Evolutionary conservation across 2,113 vertebrate genomes (phyloP), one percentile per base, ranked within the genome.

Genomic region (Stigmatopora argus): DNA sequence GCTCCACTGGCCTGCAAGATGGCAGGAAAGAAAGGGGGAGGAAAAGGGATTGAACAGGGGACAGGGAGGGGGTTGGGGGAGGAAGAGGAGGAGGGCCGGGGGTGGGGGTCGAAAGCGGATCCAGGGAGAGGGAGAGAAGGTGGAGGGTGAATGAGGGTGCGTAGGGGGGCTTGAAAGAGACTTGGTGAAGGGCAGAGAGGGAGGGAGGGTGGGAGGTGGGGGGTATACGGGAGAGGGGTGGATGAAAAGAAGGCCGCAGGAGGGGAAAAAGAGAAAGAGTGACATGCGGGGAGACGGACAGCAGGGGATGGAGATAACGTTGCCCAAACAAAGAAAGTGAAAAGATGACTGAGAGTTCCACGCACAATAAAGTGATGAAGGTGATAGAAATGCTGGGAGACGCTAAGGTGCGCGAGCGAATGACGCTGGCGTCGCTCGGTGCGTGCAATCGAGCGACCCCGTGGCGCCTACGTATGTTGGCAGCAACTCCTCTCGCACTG

Each of bases 1-100:
- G 87, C 87, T 89, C 86, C 83, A 87, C 84, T 85, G 86, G 84
- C 87, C 86, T 85, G 84, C 84, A 89, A 87, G 86, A 89, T 87
- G 87, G 87, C 87, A 89, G 80, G 80, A 85, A 83, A 79, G 81
- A 77, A 69, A 71, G 75, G 65, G 59, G 77, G 38, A 53, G 62
- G 56, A 46, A 59, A 18, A 34, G 47, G 65, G 74, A 71, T 72
- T 71, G 79, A 73, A 72, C 62, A 72, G 60, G 59, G 70, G 73
- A 73, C 63, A 72, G 71, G 53, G 72, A 51, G 53, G 64, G 48
- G 63, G n/a, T n/a, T n/a, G n/a, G 57, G 44, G 53, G 58, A 47
- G 69, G 52, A 51, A 68, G 65, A 58, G n/a, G 70, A 13, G 38
- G 62, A 55, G 18, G 55, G 53, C 26, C 31, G 62, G 58, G 64